These are phyloP conservation scores for Parauchenoglanis ngamensis DNA, from an alignment of 2,797 vertebrate species.

Conservation along the genomic window DNA sequence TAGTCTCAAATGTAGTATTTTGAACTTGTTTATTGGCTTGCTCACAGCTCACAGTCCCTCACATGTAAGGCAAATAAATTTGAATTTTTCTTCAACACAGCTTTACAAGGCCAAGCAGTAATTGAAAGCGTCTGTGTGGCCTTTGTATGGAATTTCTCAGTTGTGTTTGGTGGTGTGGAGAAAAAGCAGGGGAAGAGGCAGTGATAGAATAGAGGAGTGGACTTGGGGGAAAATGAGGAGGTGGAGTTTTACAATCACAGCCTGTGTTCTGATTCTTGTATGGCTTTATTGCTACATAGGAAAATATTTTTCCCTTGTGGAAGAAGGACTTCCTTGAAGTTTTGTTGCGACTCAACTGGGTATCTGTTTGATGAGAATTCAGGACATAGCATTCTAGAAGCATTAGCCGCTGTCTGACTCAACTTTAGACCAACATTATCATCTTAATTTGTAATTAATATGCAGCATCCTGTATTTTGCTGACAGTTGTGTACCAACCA, in stretches of 20 bases:
- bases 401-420: background rate
- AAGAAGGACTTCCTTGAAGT: constrained; percentile 68
- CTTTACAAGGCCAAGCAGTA: constrained; percentile 65
- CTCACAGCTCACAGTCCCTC: constrained; percentile 35
- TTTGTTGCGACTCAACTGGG: constrained; percentile 21
- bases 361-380: background rate
- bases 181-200: constrained; percentile 46
- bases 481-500: background rate
- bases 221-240: constrained; percentile 22
- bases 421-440: background rate
- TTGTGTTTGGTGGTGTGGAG: constrained; percentile 65
- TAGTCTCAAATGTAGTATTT: constrained; percentile 40
- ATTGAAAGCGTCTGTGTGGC: constrained; percentile 78
- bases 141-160: constrained; percentile 69
- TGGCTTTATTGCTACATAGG: constrained; percentile 63
- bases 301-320: constrained; percentile 46
- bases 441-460: background rate
- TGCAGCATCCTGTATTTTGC: background rate
- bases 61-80: constrained; percentile 50
- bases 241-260: constrained; percentile 57
- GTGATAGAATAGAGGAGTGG: constrained; percentile 40
- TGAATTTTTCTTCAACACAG: constrained; percentile 57
- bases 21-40: constrained; percentile 49
- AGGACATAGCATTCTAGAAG: background rate
- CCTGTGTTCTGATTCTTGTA: constrained; percentile 58